phyloP scores from a whole-genome alignment of 2,113 vertebrate genomes.

The Nyctereutes procyonoides region DNA sequence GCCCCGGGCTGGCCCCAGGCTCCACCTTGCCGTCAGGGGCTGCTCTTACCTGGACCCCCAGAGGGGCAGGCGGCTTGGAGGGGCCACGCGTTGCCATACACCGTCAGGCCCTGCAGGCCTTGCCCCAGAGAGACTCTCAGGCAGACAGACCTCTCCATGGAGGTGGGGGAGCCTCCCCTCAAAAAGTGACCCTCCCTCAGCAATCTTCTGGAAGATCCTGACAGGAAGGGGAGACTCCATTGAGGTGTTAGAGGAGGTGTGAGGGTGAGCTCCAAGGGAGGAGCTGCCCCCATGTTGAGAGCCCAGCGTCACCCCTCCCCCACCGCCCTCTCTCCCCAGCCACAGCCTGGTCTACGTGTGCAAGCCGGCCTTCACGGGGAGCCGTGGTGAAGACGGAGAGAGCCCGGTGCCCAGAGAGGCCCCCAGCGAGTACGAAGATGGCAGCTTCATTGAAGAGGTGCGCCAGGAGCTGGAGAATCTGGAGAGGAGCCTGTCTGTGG shows the following conservation, averaged over 20 bases:
- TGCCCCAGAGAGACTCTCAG: background rate
- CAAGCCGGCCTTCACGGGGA: constrained; percentile 73
- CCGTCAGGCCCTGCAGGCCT: background rate
- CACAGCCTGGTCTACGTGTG: constrained; percentile 83
- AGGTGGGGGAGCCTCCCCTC: background rate
- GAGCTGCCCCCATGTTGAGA: background rate
- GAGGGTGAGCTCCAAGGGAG: background rate
- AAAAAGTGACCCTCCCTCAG: background rate
- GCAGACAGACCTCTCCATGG: background rate
- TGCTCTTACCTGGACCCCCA: background rate
- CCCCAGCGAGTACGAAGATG: constrained; percentile 74
- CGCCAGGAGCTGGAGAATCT: constrained; percentile 84
- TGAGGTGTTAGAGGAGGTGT: background rate
- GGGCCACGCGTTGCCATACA: background rate
- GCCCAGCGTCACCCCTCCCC: background rate
- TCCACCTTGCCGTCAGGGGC: background rate
- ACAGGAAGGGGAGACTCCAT: background rate
- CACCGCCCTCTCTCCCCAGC: constrained; percentile 71
- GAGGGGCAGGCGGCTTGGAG: background rate
- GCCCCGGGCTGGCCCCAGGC: too few species aligned
- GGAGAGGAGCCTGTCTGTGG: constrained; percentile 69
- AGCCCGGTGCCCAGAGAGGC: constrained; percentile 75
- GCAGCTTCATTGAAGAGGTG: constrained; percentile 81
- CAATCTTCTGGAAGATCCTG: background rate
- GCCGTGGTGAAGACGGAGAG: constrained; percentile 33